Conservation (phyloP, 1,140 invertebrate genomes). For the Saxidomus purpurata region DNA sequence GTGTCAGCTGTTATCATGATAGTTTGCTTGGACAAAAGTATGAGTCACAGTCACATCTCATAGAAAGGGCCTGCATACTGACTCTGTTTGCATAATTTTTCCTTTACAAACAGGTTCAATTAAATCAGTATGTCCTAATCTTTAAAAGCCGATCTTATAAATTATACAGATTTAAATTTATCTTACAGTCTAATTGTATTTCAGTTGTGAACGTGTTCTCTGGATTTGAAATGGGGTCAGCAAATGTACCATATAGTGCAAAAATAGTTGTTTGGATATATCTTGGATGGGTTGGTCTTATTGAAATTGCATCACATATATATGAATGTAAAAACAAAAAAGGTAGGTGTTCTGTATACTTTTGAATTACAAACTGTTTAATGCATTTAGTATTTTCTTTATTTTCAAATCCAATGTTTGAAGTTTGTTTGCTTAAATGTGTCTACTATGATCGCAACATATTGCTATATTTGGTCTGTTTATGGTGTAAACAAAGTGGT, state of each 20-base stretch:
- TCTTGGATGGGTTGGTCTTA: constrained; percentile 22
- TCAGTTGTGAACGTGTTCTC: constrained; percentile 97
- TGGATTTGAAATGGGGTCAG: constrained; percentile 92
- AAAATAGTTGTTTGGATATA: constrained; percentile 20
- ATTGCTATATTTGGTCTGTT: not conserved
- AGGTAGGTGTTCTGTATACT: constrained; percentile 25
- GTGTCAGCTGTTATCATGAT: no score
- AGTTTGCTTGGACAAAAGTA: no score
- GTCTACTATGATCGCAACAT: not conserved
- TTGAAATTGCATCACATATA: not conserved
- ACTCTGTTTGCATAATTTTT: no score
- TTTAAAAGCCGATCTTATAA: no score
- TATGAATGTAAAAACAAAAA: constrained; percentile 40
- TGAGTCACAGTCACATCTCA: no score
- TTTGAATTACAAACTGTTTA: no score
- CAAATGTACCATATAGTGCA: constrained; percentile 93
- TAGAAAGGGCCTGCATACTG: no score
- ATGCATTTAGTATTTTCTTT: not conserved
- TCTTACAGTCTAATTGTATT: no score
- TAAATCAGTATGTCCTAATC: no score
- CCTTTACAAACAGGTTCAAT: no score
- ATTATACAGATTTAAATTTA: no score
- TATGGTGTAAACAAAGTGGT: no score
- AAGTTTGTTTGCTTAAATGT: not conserved
- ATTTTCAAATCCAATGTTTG: not conserved